Conservation (phyloP, 2,888 invertebrate species). For the Peribatodes rhomboidaria region DNA sequence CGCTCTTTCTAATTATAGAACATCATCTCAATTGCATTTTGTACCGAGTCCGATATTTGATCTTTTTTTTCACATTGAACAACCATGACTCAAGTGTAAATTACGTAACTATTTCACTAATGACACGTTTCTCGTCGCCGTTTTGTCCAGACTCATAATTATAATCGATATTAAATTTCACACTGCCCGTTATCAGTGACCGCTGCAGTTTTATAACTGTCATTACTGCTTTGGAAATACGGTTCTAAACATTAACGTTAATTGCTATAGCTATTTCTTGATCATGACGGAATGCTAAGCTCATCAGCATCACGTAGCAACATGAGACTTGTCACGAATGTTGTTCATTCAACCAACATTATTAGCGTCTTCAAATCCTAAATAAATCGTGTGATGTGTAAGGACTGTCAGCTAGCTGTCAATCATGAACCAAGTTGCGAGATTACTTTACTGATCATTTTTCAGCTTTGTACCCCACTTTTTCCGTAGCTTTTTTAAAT, state of each 20-base stretch:
- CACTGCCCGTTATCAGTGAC: not conserved
- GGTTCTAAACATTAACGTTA: constrained; percentile 14
- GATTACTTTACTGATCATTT: too few relatives aligned
- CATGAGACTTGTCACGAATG: constrained; percentile 1
- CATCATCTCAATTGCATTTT: too few relatives aligned
- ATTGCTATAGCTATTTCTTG: constrained; percentile 20
- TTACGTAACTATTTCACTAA: not conserved
- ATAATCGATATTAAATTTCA: constrained; percentile 5
- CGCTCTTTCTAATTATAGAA: too few relatives aligned
- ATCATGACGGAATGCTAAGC: constrained; percentile 8
- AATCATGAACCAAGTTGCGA: too few relatives aligned
- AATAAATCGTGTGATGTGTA: too few relatives aligned
- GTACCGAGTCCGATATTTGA: too few relatives aligned
- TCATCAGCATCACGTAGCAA: constrained; percentile 17
- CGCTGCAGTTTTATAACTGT: not conserved
- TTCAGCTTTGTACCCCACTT: too few relatives aligned
- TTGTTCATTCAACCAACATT: not conserved
- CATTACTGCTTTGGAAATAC: constrained; percentile 1
- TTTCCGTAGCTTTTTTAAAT: too few relatives aligned
- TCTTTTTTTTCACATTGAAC: too few relatives aligned
- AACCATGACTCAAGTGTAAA: too few relatives aligned
- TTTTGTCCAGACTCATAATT: constrained; percentile 4
- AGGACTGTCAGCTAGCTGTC: too few relatives aligned
- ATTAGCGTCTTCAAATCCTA: too few relatives aligned
- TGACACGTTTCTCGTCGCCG: not conserved